Evolutionary conservation across 2,888 invertebrate genomes (phyloP).

Genomic region (Dascillus cervinus): DNA sequence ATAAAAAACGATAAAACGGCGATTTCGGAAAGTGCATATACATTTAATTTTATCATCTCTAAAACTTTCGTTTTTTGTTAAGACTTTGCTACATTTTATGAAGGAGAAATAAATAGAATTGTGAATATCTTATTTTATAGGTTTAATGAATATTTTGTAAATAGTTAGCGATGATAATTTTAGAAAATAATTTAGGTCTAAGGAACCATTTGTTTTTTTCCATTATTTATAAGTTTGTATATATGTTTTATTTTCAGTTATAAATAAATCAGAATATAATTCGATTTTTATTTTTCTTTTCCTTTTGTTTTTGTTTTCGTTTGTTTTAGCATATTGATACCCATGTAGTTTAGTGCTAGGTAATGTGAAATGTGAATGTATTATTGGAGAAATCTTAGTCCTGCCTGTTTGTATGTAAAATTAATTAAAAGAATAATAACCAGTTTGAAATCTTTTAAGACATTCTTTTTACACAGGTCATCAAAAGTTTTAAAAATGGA

Average conservation of each 20-base stretch:
- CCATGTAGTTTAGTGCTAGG: too few relatives aligned
- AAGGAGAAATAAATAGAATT: too few relatives aligned
- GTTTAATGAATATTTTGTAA: too few relatives aligned
- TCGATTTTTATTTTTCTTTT: neutral
- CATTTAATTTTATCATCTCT: too few relatives aligned
- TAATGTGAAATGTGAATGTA: slow-evolving; percentile 4
- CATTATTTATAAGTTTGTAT: slow-evolving; percentile 24
- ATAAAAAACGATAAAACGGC: too few relatives aligned
- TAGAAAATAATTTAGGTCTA: too few relatives aligned
- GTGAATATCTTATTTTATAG: too few relatives aligned
- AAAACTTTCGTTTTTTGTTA: too few relatives aligned
- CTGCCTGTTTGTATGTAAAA: neutral
- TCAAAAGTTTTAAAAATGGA: slow-evolving; percentile 54
- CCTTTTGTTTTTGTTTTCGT: neutral
- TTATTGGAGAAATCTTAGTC: slow-evolving; percentile 6
- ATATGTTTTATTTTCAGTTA: slow-evolving; percentile 38
- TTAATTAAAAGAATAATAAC: neutral
- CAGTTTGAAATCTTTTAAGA: neutral
- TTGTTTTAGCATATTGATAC: too few relatives aligned
- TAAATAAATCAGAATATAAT: slow-evolving; percentile 32
- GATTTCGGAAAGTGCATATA: too few relatives aligned
- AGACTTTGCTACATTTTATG: too few relatives aligned
- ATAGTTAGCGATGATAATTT: too few relatives aligned
- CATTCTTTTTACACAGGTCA: slow-evolving; percentile 40
- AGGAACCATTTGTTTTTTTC: slow-evolving; percentile 4